Conservation (phyloP, 1,140 invertebrate genomes). For the Doryteuthis pealeii region DNA sequence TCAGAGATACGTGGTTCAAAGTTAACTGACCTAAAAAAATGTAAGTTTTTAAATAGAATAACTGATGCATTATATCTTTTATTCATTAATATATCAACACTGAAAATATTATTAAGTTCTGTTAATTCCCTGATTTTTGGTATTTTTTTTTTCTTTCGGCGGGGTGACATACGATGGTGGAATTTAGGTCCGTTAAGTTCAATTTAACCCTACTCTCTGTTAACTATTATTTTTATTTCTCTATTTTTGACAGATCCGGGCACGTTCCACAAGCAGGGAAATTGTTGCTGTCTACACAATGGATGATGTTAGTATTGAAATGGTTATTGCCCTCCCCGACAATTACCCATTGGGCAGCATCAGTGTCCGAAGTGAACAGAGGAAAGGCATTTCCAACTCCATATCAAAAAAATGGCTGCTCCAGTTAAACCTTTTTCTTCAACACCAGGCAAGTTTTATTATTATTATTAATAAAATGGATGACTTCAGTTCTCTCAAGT, state of each 20-base stretch:
- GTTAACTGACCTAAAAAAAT: no score
- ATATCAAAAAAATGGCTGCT: constrained; percentile 77
- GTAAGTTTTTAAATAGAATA: no score
- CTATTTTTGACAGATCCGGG: constrained; percentile 66
- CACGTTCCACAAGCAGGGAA: constrained; percentile 72
- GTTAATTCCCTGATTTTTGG: no score
- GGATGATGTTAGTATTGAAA: constrained; percentile 79
- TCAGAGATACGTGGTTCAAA: no score
- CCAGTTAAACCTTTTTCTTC: constrained; percentile 78
- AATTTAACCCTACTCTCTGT: no score
- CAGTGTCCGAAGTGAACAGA: constrained; percentile 70
- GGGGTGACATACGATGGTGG: no score
- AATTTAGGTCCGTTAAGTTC: no score
- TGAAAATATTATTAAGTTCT: no score
- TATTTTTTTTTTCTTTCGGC: no score
- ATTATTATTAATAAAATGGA: not conserved
- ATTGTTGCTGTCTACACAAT: constrained; percentile 78
- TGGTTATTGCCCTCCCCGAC: constrained; percentile 73
- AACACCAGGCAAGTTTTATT: constrained; percentile 69
- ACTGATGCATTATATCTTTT: no score
- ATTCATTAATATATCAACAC: no score
- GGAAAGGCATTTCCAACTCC: constrained; percentile 64
- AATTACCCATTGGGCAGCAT: constrained; percentile 81
- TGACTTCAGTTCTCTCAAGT: no score
- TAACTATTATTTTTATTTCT: not conserved